Percentiles rank a stretch among this genome's conserved stretches.
Conservation (phyloP, 2,888 invertebrate genomes). For the Oscheius sp. region DNA sequence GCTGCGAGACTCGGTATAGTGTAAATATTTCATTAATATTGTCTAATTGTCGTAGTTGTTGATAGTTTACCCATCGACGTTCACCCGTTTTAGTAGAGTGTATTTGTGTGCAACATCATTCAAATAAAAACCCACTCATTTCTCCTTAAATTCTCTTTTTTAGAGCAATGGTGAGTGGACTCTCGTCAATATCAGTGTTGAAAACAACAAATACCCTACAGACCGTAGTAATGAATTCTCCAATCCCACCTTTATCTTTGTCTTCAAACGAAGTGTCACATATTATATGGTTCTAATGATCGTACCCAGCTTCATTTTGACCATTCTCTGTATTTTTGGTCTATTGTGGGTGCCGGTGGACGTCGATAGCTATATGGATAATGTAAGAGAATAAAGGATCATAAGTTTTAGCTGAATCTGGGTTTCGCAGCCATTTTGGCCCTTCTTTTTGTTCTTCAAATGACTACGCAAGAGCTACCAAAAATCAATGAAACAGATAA, state of each 20-base stretch:
- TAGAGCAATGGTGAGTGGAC: constrained; percentile 8
- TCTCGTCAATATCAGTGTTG: background rate
- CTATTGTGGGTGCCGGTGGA: constrained; percentile 6
- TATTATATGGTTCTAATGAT: constrained; percentile 5
- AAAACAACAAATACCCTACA: background rate
- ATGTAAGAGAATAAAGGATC: background rate
- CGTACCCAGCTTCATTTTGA: constrained; percentile 5
- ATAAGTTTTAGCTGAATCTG: constrained; percentile 20
- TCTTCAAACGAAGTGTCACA: background rate
- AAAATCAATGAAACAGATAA: constrained; percentile 3
- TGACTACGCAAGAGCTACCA: constrained; percentile 5
- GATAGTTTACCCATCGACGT: no score
- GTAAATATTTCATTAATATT: no score
- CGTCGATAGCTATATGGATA: constrained; percentile 1
- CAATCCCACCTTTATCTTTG: background rate
- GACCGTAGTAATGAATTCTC: background rate
- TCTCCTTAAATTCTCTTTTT: background rate
- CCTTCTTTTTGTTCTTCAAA: constrained; percentile 14
- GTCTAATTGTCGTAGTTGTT: no score
- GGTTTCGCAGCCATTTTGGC: constrained; percentile 28
- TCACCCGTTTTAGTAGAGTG: no score
- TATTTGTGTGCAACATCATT: no score
- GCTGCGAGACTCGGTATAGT: no score
- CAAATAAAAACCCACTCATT: background rate
- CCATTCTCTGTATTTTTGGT: background rate